Evolutionary conservation across 2,797 vertebrate species (phyloP), one percentile per base, ranked within the genome.

Genomic region (Tachyglossus aculeatus): DNA sequence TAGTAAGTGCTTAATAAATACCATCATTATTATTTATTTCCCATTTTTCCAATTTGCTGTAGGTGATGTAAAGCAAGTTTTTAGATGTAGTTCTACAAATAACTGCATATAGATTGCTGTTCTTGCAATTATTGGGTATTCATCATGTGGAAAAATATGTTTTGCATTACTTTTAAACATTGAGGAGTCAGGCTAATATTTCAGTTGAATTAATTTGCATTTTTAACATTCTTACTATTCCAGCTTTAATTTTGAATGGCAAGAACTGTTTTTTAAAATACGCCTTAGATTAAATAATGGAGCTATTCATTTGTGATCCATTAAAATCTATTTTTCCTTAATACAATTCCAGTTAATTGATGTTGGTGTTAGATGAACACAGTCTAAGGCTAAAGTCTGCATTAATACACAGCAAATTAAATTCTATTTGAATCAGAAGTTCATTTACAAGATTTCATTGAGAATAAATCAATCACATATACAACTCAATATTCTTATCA

Each of bases 281-380:
- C 68, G 29, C 48, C 47, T 83, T 60, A 68, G 33, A 55, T 81
- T 64, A 65, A 71, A 79, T 7, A 33, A 16, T 37, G 31, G 44
- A 88, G 74, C 33, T 64, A 67, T 25, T 58, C 32, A 33, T 75
- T 86, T 77, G 74, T 67, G 65, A 71, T 55, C 63, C 44, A 67
- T 8, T 80, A 38, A 71, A 85, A 86, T 81, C 5, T 83, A 67
- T 81, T 85, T 81, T 71, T 75, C 57, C 80, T 75, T 47, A 66
- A n/a, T 64, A 40, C 56, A 78, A 69, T 77, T 87, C 83, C 31
- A 75, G 7, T 84, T 88, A 75, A 27, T 71, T 81, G 39, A 7
- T 75, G 40, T 71, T 68, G 32, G 32, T 83, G 56, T 82, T 57
- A 85, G 36, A 50, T 66, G 54, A 58, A 50, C 52, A 61, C 55